Evolutionary conservation across 2,888 invertebrate genomes (phyloP), one percentile per base, ranked within the genome.

Genomic region (Apeira syringaria): DNA sequence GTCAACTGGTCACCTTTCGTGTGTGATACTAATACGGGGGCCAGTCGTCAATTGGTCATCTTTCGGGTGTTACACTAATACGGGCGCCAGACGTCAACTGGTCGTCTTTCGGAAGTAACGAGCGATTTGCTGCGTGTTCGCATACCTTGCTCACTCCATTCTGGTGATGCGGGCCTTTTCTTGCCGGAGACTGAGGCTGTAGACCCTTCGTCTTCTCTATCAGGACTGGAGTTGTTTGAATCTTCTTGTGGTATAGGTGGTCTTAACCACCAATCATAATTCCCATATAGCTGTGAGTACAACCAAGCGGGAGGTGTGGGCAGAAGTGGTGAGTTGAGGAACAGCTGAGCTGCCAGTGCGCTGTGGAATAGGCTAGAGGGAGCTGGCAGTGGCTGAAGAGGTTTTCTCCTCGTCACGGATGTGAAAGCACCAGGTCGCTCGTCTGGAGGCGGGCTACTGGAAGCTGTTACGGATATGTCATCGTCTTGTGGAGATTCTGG

Each of bases 271-370:
- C 94, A 92, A 47, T 94, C 94, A 56, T 93, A 93, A 42, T 91
- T 92, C 17, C 93, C 93, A 67, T 95, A 95, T 1, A 95, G 83
- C 64, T 95, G 95, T 0, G 94, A 94, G 64, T 95, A 95, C 3
- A 95, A 77, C 95, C 95, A 95, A 47, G 95, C 95, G 22, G 94
- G 94, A 3, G 94, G 94, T 0, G 94, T 94, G 0, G 95, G 95
- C 48, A 95, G 77, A 7, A 95, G 81, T 0, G 95, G 95, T 2
- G 94, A 92, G 66, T 95, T 95, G 22, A 95, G 87, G 66, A 95
- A 95, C 33, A 95, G 81, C 71, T 94, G 94, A 0, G 94, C 94
- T 0, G 94, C 94, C 59, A 85, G 61, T 43, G 82, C 86, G 53
- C 81, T 87, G 51, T 72, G 92, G 80, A 80, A 92, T 53, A 76